Evolutionary conservation across 2,113 vertebrate genomes (phyloP).

Genomic region (Strigops habroptila): DNA sequence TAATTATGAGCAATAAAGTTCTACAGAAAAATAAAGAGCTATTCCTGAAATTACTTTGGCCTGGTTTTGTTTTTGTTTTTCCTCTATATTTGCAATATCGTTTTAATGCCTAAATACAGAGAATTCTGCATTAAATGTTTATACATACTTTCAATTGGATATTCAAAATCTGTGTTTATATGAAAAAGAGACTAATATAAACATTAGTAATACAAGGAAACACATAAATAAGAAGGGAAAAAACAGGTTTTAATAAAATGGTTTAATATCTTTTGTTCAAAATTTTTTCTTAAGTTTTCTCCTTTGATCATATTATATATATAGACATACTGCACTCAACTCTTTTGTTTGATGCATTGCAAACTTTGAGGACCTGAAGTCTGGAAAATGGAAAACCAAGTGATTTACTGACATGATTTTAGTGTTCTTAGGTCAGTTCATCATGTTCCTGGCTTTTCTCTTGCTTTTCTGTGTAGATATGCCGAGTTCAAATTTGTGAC

Average conservation of each 20-base stretch:
- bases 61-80: not conserved
- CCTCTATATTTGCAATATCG: rapidly evolving
- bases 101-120: not conserved
- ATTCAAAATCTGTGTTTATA: not conserved
- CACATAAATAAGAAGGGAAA: not conserved
- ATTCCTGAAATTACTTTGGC: not conserved
- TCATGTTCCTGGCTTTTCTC: slow-evolving; percentile 57
- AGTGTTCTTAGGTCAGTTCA: slow-evolving; percentile 33
- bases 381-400: slow-evolving; percentile 17
- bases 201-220: not conserved
- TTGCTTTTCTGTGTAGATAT: not conserved
- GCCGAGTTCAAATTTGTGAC: slow-evolving; percentile 53
- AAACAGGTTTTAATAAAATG: not conserved
- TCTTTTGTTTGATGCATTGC: not conserved
- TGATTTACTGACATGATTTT: slow-evolving; percentile 26
- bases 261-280: not conserved
- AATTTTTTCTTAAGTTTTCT: not conserved
- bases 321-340: not conserved
- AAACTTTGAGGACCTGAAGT: not conserved
- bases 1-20: not conserved
- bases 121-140: not conserved
- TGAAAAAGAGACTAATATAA: not conserved
- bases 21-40: not conserved
- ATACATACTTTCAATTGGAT: not conserved
- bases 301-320: not conserved